These are phyloP conservation scores for Cryptotermes secundus DNA, from an alignment of 1,140 invertebrate species.

Conservation along the genomic window DNA sequence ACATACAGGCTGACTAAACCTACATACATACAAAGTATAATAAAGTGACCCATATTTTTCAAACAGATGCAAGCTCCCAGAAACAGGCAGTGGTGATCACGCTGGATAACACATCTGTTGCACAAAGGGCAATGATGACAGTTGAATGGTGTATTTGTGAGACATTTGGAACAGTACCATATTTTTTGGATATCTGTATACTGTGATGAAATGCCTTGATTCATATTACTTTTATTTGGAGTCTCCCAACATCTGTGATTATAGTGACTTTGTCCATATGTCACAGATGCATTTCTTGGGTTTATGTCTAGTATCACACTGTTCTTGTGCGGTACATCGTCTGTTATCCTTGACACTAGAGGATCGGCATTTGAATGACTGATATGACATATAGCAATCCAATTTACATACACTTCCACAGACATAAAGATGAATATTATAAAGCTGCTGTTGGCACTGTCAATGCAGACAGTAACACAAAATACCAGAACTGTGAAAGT, in stretches of 20 bases:
- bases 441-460: background rate
- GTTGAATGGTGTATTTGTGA: background rate
- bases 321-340: background rate
- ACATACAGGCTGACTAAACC: slow-evolving; percentile 17
- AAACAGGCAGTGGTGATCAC: slow-evolving; percentile 33
- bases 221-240: background rate
- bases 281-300: background rate
- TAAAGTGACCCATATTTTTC: slow-evolving; percentile 29
- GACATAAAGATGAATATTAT: slow-evolving; percentile 14
- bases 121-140: slow-evolving; percentile 31
- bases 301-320: background rate
- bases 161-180: slow-evolving; percentile 32
- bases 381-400: background rate
- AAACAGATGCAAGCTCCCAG: slow-evolving; percentile 28
- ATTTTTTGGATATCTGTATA: slow-evolving; percentile 14
- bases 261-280: background rate
- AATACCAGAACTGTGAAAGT: background rate
- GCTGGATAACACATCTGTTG: slow-evolving; percentile 25
- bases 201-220: background rate
- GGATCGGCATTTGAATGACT: background rate
- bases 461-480: background rate
- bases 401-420: slow-evolving; percentile 25
- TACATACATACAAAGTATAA: slow-evolving; percentile 26
- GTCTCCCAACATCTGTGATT: background rate
- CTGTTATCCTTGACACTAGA: background rate